Conservation (phyloP, 1,140 invertebrate species). For the Panagrolaimus sp. region DNA sequence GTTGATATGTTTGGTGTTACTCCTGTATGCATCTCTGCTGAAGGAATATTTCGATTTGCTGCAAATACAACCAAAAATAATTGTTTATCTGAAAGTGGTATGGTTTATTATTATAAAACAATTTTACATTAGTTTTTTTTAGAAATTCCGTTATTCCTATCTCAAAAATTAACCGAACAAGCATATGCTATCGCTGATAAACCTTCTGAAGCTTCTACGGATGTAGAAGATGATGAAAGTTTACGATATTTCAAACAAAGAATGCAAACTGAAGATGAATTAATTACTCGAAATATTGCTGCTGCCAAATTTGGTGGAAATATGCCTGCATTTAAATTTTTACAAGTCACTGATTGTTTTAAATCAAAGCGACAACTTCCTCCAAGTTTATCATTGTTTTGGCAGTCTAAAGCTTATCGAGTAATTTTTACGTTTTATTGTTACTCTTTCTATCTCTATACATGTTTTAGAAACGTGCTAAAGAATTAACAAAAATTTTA, state of each 20-base stretch:
- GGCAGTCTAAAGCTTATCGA: conserved; percentile 1
- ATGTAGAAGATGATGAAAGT: not conserved
- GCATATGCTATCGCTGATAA: not conserved
- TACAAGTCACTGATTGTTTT: not conserved
- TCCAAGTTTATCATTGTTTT: not conserved
- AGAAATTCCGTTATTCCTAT: conserved; percentile 5
- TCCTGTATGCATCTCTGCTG: conserved; percentile 47
- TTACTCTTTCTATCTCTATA: not conserved
- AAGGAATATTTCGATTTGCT: conserved; percentile 31
- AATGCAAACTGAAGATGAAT: not conserved
- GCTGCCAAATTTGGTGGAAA: not conserved
- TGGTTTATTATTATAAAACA: too few relatives aligned
- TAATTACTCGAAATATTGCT: not conserved
- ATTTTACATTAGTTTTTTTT: too few relatives aligned
- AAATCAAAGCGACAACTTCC: not conserved
- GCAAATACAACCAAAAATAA: conserved; percentile 3
- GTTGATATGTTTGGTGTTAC: conserved; percentile 53
- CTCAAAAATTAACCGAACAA: not conserved
- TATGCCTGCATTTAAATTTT: not conserved
- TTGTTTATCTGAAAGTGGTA: not conserved
- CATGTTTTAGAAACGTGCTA: conserved; percentile 42
- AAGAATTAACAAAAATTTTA: conserved; percentile 31
- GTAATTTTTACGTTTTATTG: not conserved
- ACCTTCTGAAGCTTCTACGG: not conserved
- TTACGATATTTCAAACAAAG: conserved; percentile 7